These are phyloP conservation scores for Tetrao urogallus DNA, from an alignment of 2,113 vertebrate species.

Conservation along the genomic window DNA sequence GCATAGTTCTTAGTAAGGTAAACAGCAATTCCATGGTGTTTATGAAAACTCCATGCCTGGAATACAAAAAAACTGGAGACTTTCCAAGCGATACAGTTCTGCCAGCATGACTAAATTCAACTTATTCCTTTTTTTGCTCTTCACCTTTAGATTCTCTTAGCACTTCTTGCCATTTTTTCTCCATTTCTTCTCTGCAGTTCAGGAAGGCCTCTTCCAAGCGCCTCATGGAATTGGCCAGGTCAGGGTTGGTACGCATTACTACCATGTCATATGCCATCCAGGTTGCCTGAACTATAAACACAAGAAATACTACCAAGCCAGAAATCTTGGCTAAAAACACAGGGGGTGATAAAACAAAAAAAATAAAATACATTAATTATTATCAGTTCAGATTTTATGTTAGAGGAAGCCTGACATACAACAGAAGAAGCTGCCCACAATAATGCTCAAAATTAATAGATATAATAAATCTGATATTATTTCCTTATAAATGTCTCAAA, in stretches of 20 bases:
- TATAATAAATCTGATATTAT: background rate
- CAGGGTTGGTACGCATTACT: constrained; percentile 80
- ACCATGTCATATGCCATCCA: constrained; percentile 88
- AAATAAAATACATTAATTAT: background rate
- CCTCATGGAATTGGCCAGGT: constrained; percentile 70
- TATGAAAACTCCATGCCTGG: background rate
- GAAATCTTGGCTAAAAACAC: background rate
- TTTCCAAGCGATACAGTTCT: background rate
- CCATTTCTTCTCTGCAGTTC: constrained; percentile 80
- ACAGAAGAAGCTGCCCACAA: background rate
- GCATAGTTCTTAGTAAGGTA: background rate
- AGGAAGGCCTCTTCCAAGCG: constrained; percentile 76
- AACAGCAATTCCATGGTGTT: background rate
- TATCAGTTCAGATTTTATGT: background rate
- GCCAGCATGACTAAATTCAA: background rate
- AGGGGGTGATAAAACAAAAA: background rate
- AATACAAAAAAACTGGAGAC: background rate
- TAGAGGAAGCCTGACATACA: background rate
- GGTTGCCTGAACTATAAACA: constrained; percentile 80
- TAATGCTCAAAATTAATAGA: background rate
- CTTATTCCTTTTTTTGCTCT: constrained; percentile 36
- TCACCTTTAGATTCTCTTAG: constrained; percentile 47
- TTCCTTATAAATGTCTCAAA: background rate
- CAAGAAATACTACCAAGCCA: background rate
- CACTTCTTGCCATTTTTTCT: constrained; percentile 73